Conservation (phyloP, 2,113 vertebrate genomes). For the Halcyon malimbica region DNA sequence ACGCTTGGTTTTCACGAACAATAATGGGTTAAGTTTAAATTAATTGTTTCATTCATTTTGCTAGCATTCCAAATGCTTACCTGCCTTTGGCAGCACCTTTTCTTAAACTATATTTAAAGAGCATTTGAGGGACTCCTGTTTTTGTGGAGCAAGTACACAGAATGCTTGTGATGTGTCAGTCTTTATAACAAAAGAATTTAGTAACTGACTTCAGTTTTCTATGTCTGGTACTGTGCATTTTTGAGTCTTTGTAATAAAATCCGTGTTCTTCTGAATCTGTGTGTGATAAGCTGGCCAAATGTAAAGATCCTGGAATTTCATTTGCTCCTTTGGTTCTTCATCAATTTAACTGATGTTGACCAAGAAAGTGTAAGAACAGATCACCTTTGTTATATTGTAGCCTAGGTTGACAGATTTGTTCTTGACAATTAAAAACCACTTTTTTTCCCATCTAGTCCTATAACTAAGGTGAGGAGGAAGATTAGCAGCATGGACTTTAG, state of each 20-base stretch:
- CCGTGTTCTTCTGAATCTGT: background rate
- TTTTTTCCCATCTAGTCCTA: background rate
- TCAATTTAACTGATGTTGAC: background rate
- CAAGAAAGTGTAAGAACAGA: background rate
- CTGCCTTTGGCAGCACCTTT: background rate
- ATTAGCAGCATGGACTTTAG: background rate
- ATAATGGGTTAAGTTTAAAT: background rate
- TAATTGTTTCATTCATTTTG: background rate
- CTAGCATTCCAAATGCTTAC: background rate
- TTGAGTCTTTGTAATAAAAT: background rate
- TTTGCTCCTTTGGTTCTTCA: background rate
- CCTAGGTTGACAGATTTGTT: background rate
- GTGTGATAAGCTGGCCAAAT: background rate
- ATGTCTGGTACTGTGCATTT: background rate
- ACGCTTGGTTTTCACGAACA: background rate
- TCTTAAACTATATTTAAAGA: background rate
- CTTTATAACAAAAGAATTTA: background rate
- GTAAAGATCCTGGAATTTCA: background rate
- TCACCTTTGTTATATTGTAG: background rate
- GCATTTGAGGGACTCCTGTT: background rate
- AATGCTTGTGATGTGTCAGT: background rate
- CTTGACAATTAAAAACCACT: background rate
- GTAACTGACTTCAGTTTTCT: background rate
- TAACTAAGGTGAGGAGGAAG: background rate
- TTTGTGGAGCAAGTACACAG: background rate